These are phyloP conservation scores for Otocyon megalotis DNA, from an alignment of 2,113 vertebrate species.

Conservation along the genomic window DNA sequence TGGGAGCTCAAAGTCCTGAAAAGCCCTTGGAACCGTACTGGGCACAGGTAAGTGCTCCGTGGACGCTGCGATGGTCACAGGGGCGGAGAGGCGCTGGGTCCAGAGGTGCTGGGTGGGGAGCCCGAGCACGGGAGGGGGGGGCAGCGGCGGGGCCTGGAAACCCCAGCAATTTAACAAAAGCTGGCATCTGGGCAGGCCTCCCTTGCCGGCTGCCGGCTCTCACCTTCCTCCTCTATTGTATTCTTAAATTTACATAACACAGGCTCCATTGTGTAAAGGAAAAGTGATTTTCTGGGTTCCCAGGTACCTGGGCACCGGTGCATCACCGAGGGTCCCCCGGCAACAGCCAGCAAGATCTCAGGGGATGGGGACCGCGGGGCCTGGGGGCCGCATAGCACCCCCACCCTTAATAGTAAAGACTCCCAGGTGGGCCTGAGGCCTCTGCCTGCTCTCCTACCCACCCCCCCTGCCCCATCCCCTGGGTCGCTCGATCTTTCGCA, in stretches of 20 bases:
- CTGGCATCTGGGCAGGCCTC: background rate
- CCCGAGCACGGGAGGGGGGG: accelerated
- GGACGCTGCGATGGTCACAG: background rate
- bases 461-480: accelerated
- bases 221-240: background rate
- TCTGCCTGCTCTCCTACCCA: accelerated
- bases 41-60: too few species aligned
- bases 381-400: accelerated
- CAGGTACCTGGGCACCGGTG: background rate
- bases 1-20: background rate
- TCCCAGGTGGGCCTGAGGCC: accelerated
- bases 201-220: background rate
- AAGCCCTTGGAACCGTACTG: background rate
- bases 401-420: background rate
- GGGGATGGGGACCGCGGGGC: background rate
- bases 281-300: background rate
- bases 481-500: background rate
- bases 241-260: background rate
- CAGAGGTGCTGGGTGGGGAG: background rate
- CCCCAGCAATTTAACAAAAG: background rate
- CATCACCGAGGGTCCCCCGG: background rate
- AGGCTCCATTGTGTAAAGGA: background rate
- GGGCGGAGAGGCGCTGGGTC: background rate
- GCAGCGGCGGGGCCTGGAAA: background rate
- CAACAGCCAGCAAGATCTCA: background rate